These are phyloP conservation scores for Drosophila kokeensis DNA, from an alignment of 2,888 invertebrate species.

Conservation along the genomic window DNA sequence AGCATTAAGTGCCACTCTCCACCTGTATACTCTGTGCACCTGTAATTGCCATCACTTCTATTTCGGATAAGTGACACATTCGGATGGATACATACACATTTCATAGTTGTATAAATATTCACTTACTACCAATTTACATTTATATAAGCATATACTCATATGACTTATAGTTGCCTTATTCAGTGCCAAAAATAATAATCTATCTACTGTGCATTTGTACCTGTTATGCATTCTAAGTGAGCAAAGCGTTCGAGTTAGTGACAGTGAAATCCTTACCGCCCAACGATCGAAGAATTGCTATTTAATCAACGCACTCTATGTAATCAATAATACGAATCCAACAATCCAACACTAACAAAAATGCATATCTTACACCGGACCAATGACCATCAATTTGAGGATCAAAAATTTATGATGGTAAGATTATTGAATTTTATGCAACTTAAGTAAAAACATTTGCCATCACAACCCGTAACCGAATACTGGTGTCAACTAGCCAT, in stretches of 20 bases:
- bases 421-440: slow-evolving; percentile 45
- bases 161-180: slow-evolving; percentile 72
- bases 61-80: slow-evolving; percentile 36
- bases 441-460: background rate
- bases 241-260: slow-evolving; percentile 39
- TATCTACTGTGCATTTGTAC: slow-evolving; percentile 67
- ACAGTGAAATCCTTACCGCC: slow-evolving; percentile 29
- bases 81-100: slow-evolving; percentile 9
- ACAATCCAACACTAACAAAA: slow-evolving; percentile 21
- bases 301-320: slow-evolving; percentile 49
- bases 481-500: slow-evolving; percentile 14
- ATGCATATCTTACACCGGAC: slow-evolving; percentile 85
- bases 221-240: slow-evolving; percentile 55
- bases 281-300: slow-evolving; percentile 8
- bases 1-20: slow-evolving; percentile 23
- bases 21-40: slow-evolving; percentile 23
- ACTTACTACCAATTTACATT: slow-evolving; percentile 32
- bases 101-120: slow-evolving; percentile 7
- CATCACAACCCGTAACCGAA: background rate
- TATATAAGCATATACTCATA: slow-evolving; percentile 29
- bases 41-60: slow-evolving; percentile 35
- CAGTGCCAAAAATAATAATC: slow-evolving; percentile 71
- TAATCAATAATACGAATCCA: slow-evolving; percentile 17
- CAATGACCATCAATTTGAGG: slow-evolving; percentile 85
- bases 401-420: slow-evolving; percentile 85